Conservation (phyloP, 2,113 vertebrate genomes). For the Cygnus buccinator region DNA sequence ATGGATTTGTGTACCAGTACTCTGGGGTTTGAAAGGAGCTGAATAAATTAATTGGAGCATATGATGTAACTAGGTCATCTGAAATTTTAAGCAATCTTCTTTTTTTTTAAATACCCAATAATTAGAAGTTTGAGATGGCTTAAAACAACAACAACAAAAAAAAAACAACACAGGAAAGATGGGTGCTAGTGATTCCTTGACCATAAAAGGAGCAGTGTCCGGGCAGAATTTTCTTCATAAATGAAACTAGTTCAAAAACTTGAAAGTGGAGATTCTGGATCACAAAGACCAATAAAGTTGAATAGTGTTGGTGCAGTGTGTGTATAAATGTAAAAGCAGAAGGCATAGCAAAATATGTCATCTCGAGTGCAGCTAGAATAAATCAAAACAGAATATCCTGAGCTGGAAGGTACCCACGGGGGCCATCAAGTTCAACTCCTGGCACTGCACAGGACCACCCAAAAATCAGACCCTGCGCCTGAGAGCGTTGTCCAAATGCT, state of each 20-base stretch:
- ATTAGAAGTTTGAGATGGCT: neutral
- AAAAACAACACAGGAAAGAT: neutral
- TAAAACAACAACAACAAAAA: neutral
- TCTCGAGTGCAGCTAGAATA: neutral
- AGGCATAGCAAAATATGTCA: neutral
- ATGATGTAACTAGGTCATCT: neutral
- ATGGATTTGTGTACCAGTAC: neutral
- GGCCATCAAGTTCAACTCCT: neutral
- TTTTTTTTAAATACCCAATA: neutral
- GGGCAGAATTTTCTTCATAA: neutral
- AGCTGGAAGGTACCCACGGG: neutral
- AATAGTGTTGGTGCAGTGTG: neutral
- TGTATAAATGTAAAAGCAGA: neutral
- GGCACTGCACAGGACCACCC: neutral
- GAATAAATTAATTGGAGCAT: neutral
- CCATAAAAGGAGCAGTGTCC: slow-evolving; percentile 9
- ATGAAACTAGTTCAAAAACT: neutral
- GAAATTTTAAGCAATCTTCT: neutral
- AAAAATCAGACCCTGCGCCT: neutral
- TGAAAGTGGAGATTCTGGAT: neutral
- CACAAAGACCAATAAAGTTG: neutral
- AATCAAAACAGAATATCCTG: neutral
- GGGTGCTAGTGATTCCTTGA: neutral
- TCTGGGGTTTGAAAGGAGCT: neutral
- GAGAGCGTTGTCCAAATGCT: neutral